Evolutionary conservation across 2,888 invertebrate species (phyloP), one percentile per base, ranked within the genome.

Genomic region (Listrodromus nycthemerus): DNA sequence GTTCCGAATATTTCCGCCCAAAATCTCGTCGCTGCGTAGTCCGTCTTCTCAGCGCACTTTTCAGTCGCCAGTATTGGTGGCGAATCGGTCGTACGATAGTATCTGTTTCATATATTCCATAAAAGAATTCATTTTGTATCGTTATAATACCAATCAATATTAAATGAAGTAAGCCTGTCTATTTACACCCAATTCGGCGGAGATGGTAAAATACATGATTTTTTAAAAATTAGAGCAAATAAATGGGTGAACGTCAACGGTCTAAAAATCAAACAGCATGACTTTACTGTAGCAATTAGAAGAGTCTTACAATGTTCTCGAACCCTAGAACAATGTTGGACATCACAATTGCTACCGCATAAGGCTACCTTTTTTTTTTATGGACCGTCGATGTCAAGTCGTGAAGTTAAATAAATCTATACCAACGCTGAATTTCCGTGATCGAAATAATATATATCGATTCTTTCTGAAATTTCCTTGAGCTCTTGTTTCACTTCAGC

Each of bases 1-100:
- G 95, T 94, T 0, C 96, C 96, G 88, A 96, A 96, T 83, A 96
- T 93, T 88, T 96, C 96, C 0, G 96, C 96, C 96, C 96, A 96
- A 89, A 96, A 96, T 88, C 94, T 94, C 0, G 95, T 95, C 1
- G 95, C 95, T 83, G 94, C 94, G 67, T 93, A 92, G 78, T 95
- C 95, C 0, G 95, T 95, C 87, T 94, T 95, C 85, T 96, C 95
- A 0, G 95, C 95, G 30, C 95, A 89, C 41, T 94, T 91, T 83
- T 96, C 95, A 0, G 95, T 94, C 16, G 93, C 88, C 10, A 95
- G 92, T 33, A 95, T 92, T 0, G 96, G 96, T n/a, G 95, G 95
- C 7, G 94, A 94, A 87, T 96, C 96, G 0, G 96, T 96, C 1
- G 96, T 96, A 84, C 94, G 94, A 85, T 95, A 95, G 88, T 95